These are phyloP conservation scores for Drosophila nigrodunni DNA, from an alignment of 1,140 invertebrate genomes.

Conservation along the genomic window DNA sequence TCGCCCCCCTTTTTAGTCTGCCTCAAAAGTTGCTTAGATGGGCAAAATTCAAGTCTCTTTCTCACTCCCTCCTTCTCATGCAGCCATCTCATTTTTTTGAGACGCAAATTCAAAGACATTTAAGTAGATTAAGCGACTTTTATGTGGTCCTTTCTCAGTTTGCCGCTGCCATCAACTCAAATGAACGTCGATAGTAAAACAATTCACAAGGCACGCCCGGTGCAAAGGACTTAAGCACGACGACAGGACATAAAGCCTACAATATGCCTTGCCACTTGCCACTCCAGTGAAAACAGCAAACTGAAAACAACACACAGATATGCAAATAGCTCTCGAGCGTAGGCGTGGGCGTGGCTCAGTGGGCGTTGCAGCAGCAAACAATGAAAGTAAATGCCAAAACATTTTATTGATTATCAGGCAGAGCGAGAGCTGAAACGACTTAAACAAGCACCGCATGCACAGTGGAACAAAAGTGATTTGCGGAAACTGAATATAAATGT, in stretches of 20 bases:
- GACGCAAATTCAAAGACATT: constrained; percentile 76
- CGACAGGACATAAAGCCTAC: constrained; percentile 62
- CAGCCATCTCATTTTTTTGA: neutral
- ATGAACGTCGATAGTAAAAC: constrained; percentile 82
- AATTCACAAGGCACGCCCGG: constrained; percentile 76
- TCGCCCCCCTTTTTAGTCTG: constrained; percentile 23
- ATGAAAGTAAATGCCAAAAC: constrained; percentile 83
- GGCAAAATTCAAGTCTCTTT: constrained; percentile 7
- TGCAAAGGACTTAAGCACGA: constrained; percentile 74
- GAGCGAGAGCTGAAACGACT: constrained; percentile 38
- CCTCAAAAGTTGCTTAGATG: constrained; percentile 26
- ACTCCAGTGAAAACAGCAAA: constrained; percentile 40
- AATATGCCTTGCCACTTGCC: constrained; percentile 66
- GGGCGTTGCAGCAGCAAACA: constrained; percentile 81
- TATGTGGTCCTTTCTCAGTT: constrained; percentile 65
- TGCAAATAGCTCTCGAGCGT: constrained; percentile 66
- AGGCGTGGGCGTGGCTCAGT: constrained; percentile 62
- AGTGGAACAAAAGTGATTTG: constrained; percentile 24
- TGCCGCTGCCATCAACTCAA: constrained; percentile 65
- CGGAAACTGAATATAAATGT: neutral
- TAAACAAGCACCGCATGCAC: constrained; percentile 16
- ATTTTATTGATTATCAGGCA: constrained; percentile 81
- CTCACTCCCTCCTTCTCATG: neutral
- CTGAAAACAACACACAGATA: constrained; percentile 52
- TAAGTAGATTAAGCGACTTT: constrained; percentile 83